Evolutionary conservation across 2,888 invertebrate genomes (phyloP).

Genomic region (Macrostomum cliftonense): DNA sequence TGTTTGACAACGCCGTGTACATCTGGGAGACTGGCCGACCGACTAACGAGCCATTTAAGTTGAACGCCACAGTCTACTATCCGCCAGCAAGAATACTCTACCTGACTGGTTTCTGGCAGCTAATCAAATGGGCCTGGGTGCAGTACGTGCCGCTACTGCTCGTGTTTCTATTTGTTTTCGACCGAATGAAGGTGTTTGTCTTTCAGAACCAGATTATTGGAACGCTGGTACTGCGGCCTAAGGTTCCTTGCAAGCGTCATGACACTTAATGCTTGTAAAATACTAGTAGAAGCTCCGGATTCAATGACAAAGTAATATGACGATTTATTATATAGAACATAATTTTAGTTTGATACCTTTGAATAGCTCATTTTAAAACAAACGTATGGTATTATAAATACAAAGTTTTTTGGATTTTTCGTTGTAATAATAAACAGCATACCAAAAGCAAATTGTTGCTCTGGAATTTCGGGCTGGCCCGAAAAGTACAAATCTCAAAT

Average conservation of each 20-base stretch:
- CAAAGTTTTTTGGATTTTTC: too few species aligned
- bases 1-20: constrained; percentile 22
- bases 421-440: too few species aligned
- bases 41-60: constrained; percentile 26
- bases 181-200: constrained; percentile 52
- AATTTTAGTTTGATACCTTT: too few species aligned
- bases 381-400: too few species aligned
- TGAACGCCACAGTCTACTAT: constrained; percentile 36
- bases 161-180: constrained; percentile 52
- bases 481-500: too few species aligned
- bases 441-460: too few species aligned
- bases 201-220: constrained; percentile 56
- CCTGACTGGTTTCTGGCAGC: constrained; percentile 59
- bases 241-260: not conserved
- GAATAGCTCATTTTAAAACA: too few species aligned
- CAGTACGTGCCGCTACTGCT: constrained; percentile 61
- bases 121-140: constrained; percentile 75
- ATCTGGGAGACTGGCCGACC: constrained; percentile 29
- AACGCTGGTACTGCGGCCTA: constrained; percentile 43
- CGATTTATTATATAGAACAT: too few species aligned
- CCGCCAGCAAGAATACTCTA: constrained; percentile 40
- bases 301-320: too few species aligned
- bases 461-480: too few species aligned
- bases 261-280: too few species aligned
- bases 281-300: too few species aligned